Conservation (phyloP, 2,888 invertebrate species). For the Exephanes ischioxanthus region DNA sequence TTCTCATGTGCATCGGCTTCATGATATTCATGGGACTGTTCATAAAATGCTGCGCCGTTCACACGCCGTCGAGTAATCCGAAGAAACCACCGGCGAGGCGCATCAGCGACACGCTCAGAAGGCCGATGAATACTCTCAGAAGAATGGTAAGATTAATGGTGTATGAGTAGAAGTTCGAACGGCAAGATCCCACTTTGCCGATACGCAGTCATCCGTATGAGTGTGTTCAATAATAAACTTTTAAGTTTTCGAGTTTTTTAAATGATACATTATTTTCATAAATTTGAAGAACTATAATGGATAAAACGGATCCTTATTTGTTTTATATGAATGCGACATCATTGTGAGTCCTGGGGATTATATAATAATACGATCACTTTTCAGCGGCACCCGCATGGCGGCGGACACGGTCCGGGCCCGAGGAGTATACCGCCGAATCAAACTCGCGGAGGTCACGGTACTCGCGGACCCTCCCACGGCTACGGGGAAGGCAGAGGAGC, state of each 20-base stretch:
- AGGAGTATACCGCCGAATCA: constrained; percentile 81
- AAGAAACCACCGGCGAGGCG: constrained; percentile 98
- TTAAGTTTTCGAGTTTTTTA: no score
- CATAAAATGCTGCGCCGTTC: constrained; percentile 99
- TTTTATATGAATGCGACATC: background rate
- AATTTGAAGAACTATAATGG: background rate
- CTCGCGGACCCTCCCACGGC: constrained; percentile 88
- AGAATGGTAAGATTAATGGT: constrained; percentile 89
- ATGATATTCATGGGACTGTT: constrained; percentile 98
- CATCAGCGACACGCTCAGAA: constrained; percentile 95
- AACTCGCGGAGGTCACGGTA: constrained; percentile 78
- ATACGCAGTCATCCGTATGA: background rate
- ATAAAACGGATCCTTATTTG: background rate
- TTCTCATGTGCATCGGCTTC: constrained; percentile 95
- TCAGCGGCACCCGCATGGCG: constrained; percentile 84
- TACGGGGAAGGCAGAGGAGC: constrained; percentile 90
- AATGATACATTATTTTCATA: background rate
- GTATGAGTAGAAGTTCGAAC: constrained; percentile 10
- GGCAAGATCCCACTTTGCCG: background rate
- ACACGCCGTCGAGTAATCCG: constrained; percentile 99
- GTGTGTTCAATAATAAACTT: no score
- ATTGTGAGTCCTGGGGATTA: background rate
- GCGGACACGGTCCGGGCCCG: constrained; percentile 78
- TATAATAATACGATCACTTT: constrained; percentile 40
- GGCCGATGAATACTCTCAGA: constrained; percentile 96